These are phyloP conservation scores for Ceriagrion tenellum DNA, from an alignment of 2,888 invertebrate species.

Conservation along the genomic window DNA sequence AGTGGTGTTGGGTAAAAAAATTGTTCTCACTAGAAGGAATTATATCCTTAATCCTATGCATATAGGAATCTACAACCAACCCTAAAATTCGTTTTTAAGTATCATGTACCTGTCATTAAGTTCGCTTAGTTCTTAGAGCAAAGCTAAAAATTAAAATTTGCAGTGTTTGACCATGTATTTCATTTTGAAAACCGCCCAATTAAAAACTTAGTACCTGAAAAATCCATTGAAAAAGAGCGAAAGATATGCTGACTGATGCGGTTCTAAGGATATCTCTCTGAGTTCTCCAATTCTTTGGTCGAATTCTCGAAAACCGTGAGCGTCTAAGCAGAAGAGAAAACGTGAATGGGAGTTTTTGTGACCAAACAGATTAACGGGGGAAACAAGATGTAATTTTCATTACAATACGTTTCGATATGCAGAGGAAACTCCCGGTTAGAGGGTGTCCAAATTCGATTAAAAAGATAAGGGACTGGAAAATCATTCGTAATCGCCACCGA, in stretches of 20 bases:
- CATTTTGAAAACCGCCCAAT: too few species aligned
- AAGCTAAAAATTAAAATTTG: too few species aligned
- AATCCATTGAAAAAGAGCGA: too few species aligned
- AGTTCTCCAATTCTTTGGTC: neutral
- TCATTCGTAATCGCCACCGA: neutral
- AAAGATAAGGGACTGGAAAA: neutral
- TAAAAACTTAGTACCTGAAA: too few species aligned
- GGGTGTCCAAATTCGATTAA: constrained; percentile 14
- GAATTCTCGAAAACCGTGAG: neutral
- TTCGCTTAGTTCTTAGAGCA: too few species aligned
- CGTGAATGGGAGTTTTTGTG: neutral
- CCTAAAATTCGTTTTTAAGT: too few species aligned
- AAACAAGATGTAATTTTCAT: neutral
- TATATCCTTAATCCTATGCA: too few species aligned
- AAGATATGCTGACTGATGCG: neutral
- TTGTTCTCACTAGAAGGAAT: too few species aligned
- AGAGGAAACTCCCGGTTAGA: neutral
- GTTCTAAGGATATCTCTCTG: neutral
- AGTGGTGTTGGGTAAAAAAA: too few species aligned
- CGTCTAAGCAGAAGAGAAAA: neutral
- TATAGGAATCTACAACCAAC: too few species aligned
- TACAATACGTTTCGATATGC: neutral
- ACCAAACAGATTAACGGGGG: neutral
- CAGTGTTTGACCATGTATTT: too few species aligned
- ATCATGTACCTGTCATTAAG: too few species aligned